These are phyloP conservation scores for Struthio camelus DNA, from an alignment of 2,113 vertebrate genomes.

Conservation along the genomic window DNA sequence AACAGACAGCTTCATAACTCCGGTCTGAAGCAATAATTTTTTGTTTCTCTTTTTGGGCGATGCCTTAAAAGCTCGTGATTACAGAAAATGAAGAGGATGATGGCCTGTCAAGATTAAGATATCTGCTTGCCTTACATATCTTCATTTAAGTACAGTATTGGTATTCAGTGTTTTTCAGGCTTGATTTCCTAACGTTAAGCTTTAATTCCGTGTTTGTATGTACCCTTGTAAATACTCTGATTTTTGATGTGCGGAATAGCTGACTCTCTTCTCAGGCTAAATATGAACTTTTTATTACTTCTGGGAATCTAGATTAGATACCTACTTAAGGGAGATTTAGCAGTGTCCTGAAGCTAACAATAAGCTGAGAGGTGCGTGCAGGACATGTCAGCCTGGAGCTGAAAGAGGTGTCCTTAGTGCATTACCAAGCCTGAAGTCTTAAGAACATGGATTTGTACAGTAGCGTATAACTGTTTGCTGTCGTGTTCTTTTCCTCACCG, in stretches of 20 bases:
- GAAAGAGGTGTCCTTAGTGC: not conserved
- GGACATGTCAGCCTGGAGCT: not conserved
- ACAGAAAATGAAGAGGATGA: not conserved
- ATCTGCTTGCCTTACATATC: not conserved
- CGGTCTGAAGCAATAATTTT: not conserved
- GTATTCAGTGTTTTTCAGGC: not conserved
- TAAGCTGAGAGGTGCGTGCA: not conserved
- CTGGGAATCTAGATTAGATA: not conserved
- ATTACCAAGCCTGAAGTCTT: not conserved
- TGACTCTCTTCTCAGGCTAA: not conserved
- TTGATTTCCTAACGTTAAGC: not conserved
- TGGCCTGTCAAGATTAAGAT: not conserved
- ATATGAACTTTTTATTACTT: not conserved
- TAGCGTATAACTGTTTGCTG: not conserved
- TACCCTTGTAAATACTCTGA: not conserved
- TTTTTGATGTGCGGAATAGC: not conserved
- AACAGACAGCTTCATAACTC: not conserved
- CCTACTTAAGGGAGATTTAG: not conserved
- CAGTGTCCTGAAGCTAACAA: not conserved
- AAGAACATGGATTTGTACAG: not conserved
- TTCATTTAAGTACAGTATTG: not conserved
- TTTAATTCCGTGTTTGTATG: not conserved
- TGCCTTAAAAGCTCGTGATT: not conserved
- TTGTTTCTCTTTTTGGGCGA: not conserved
- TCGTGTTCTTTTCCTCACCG: not conserved